Percentiles rank a stretch among this genome's conserved stretches.
Conservation (phyloP, 1,140 invertebrate species). For the Pachypsylla venusta region DNA sequence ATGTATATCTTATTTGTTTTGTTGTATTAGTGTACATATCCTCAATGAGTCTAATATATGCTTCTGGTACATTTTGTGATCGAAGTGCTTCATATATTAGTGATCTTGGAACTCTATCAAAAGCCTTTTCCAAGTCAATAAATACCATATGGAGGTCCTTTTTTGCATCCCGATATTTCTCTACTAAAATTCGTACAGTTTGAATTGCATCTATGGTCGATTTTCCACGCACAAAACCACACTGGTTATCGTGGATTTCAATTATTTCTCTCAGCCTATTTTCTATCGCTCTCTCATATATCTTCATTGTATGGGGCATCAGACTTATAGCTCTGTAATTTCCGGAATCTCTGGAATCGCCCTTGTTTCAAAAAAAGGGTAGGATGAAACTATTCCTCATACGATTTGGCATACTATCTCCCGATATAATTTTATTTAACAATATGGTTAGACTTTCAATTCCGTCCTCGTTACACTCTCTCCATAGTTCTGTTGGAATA, state of each 20-base stretch:
- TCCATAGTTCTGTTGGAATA: slow-evolving; percentile 14
- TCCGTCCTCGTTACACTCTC: background rate
- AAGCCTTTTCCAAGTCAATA: slow-evolving; percentile 11
- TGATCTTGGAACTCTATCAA: background rate
- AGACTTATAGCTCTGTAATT: slow-evolving; percentile 11
- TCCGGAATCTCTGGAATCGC: background rate
- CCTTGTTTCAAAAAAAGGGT: slow-evolving; percentile 5
- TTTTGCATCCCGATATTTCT: background rate
- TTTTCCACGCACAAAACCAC: background rate
- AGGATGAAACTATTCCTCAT: background rate
- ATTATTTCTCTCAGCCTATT: background rate
- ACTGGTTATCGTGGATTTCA: background rate
- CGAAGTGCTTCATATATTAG: background rate
- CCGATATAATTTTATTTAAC: slow-evolving; percentile 8
- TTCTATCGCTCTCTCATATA: slow-evolving; percentile 4
- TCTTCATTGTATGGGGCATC: slow-evolving; percentile 6
- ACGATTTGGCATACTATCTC: background rate
- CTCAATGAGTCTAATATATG: background rate
- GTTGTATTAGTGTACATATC: background rate
- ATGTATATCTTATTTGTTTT: background rate
- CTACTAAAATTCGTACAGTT: background rate
- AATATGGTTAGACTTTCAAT: slow-evolving; percentile 7
- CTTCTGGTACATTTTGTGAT: background rate
- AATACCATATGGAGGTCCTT: background rate
- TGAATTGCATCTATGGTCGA: background rate